Evolutionary conservation across 2,113 vertebrate species (phyloP).

Genomic region (Neogobius melanostomus): DNA sequence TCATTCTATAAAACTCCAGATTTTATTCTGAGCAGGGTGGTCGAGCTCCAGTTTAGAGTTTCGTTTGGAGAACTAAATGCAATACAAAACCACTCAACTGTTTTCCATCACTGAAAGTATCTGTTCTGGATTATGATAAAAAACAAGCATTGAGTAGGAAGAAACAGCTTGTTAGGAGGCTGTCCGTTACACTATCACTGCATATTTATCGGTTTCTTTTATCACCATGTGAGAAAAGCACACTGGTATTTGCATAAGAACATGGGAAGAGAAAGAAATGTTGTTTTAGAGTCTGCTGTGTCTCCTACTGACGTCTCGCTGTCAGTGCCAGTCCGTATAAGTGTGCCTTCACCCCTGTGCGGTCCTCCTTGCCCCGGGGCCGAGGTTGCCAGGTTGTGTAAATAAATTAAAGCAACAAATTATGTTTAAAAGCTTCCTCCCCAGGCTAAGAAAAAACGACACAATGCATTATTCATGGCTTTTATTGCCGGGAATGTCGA

Average conservation of each 20-base stretch:
- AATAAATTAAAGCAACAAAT: conserved; percentile 78
- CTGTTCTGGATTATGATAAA: not conserved
- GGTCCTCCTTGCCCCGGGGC: conserved; percentile 50
- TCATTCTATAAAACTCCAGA: too few species aligned
- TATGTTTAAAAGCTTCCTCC: conserved; percentile 73
- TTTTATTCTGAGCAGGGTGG: too few species aligned
- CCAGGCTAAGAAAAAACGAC: conserved; percentile 54
- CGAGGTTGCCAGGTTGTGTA: conserved; percentile 67
- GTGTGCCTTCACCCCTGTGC: conserved; percentile 28
- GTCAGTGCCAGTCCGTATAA: conserved; percentile 3
- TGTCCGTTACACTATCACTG: not conserved
- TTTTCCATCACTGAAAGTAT: not conserved
- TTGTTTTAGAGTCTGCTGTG: conserved; percentile 5
- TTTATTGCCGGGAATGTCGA: conserved; percentile 56
- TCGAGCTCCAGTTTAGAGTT: too few species aligned
- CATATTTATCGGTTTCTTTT: conserved; percentile 13
- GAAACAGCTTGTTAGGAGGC: not conserved
- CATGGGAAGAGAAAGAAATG: not conserved
- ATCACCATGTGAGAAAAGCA: conserved; percentile 8
- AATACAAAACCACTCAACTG: too few species aligned
- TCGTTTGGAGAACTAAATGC: too few species aligned
- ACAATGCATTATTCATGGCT: conserved; percentile 69
- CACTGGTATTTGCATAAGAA: not conserved
- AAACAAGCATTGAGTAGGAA: not conserved
- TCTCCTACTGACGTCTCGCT: not conserved